Conservation (phyloP, 2,113 vertebrate species). For the Sorex fumeus region DNA sequence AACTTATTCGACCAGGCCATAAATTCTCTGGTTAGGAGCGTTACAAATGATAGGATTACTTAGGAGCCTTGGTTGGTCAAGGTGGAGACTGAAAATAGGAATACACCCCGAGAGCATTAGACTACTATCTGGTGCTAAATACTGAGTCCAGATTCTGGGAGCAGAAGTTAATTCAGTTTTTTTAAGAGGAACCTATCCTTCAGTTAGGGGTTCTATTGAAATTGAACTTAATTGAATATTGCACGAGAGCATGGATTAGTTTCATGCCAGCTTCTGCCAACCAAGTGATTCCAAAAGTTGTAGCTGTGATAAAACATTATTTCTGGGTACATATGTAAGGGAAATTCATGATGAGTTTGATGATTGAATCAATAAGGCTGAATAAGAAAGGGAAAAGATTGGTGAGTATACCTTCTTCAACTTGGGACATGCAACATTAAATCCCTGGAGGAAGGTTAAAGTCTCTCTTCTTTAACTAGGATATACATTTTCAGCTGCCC, state of each 20-base stretch:
- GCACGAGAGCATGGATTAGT: not conserved
- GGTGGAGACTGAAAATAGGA: accelerated
- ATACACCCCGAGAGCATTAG: no score
- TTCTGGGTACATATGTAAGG: no score
- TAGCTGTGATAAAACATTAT: not conserved
- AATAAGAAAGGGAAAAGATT: not conserved
- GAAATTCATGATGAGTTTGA: not conserved
- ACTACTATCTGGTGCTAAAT: not conserved
- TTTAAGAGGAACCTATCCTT: not conserved
- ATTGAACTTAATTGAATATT: not conserved
- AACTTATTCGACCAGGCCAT: not conserved
- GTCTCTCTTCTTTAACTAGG: not conserved
- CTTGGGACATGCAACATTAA: no score
- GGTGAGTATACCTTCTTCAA: no score
- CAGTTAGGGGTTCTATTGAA: not conserved
- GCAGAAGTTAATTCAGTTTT: not conserved
- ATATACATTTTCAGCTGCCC: not conserved
- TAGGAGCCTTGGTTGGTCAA: not conserved
- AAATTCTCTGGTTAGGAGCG: accelerated
- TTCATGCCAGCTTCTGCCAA: not conserved
- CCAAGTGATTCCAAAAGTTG: not conserved
- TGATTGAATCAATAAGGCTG: not conserved
- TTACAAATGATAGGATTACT: not conserved
- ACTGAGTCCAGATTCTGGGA: not conserved
- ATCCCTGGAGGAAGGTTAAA: not conserved